Base-by-base conservation (phyloP, 2,797 vertebrate genomes). In the Myotis daubentonii region DNA sequence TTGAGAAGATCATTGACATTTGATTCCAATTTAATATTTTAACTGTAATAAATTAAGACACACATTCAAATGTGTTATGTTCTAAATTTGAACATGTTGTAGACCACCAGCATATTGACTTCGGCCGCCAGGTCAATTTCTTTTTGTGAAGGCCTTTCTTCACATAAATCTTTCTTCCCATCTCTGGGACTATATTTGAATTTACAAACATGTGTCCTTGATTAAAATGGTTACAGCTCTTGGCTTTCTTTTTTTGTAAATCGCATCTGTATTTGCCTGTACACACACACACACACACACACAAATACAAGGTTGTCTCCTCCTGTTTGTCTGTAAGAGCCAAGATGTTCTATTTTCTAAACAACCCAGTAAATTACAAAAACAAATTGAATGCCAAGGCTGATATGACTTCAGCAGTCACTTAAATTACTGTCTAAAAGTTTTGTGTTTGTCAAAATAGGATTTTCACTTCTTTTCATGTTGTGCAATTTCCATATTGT, bases 11-110 rank as follows among this genome's bases (percentile, higher is more conserved):
- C n/a, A 47, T 57, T 70, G n/a, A 70, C 76, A 91, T 84, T 95
- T 91, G 72, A 87, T 92, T 95, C 36, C 9, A 91, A 49, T 94
- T 86, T 75, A 89, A 89, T 87, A 85, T 89, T 94, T 94, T 81
- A 66, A 94, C 25, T 81, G 9, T 44, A 94, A 70, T 72, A 80
- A 79, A 76, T 78, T 81, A 91, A 92, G 38, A 80, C 33, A 72
- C 62, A 93, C 4, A 70, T 75, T 89, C 41, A 94, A 53, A 81
- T 60, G 44, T 33, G 9, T 66, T 79, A 76, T 15, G 71, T 41
- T 53, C 20, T 95, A 33, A 55, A 91, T 70, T 94, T 91, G 89
- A 94, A 88, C 68, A 84, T 30, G 71, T 53, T 93, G 13, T 74
- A 92, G 94, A 92, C 93, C 93, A 94, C 91, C 68, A 89, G 8